phyloP scores from a whole-genome alignment of 1,140 invertebrate species.

The Drosophila santomea region DNA sequence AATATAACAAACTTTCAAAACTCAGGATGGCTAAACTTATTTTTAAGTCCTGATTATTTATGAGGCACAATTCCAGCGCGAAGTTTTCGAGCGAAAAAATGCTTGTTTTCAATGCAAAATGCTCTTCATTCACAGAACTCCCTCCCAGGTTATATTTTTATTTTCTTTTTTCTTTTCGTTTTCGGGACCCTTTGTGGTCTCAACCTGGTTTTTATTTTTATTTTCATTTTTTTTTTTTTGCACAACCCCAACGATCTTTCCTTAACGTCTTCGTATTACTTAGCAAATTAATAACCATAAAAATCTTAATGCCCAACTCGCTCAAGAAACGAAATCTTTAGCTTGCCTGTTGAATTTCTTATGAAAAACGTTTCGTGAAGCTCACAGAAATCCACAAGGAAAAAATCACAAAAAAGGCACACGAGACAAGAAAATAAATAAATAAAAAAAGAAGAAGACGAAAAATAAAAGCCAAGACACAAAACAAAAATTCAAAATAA shows the following conservation, averaged over 20 bases:
- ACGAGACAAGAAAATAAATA: slow-evolving; percentile 3
- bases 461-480: neutral
- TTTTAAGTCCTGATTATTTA: slow-evolving; percentile 1
- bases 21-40: neutral
- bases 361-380: slow-evolving; percentile 71
- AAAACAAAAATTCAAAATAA: slow-evolving; percentile 49
- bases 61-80: slow-evolving; percentile 7
- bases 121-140: slow-evolving; percentile 79
- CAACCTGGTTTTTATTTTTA: slow-evolving; percentile 1
- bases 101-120: slow-evolving; percentile 70
- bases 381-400: slow-evolving; percentile 24
- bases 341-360: slow-evolving; percentile 80
- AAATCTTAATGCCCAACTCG: slow-evolving; percentile 78
- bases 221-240: neutral
- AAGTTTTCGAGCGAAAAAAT: slow-evolving; percentile 19
- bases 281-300: slow-evolving; percentile 83
- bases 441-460: neutral
- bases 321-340: slow-evolving; percentile 76
- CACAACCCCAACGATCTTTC: slow-evolving; percentile 28
- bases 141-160: slow-evolving; percentile 30
- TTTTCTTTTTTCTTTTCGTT: slow-evolving; percentile 28
- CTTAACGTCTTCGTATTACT: slow-evolving; percentile 72
- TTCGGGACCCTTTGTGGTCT: slow-evolving; percentile 19
- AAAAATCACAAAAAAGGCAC: slow-evolving; percentile 10
- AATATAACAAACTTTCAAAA: too few species aligned